Evolutionary conservation across 1,140 invertebrate species (phyloP), one percentile per base, ranked within the genome.

Genomic region (Papilio xuthus): DNA sequence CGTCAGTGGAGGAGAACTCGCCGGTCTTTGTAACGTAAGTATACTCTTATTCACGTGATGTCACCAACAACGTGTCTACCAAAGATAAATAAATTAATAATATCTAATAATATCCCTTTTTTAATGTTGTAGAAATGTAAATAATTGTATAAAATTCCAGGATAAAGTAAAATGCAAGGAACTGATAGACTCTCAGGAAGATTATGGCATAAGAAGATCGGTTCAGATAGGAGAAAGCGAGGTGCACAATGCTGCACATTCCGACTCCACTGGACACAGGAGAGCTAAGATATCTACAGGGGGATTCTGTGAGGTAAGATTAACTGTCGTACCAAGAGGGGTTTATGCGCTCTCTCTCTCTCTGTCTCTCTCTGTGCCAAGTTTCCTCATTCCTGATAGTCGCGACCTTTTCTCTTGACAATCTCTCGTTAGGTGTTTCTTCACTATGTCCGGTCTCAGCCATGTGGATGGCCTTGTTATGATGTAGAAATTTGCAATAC

Each of bases 241-340:
- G 56, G 56, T 88, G 1, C 84, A 89, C 56, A 77, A 82, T 10
- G 82, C 86, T 0, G 71, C 63, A 1, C 87, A 88, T 60, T 53
- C 18, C 6, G 50, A 63, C 60, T 63, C 20, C 0, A 82, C 73
- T 12, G 56, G 81, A n/a, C 70, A 81, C 0, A 79, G 85, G 18
- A 81, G 85, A 23, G 18, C 79, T 0, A 82, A 81, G 42, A 47
- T 78, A 4, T 9, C 75, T 20, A 81, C 82, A 23, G 89, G 88
- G 53, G 90, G 90, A 6, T 91, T 91, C 78, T 91, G 90, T 83
- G 89, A 91, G 87, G 90, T 90, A 78, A 50, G 37, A 47, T 6
- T n/a, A 8, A 6, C 15, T 53, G 50, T 0, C 50, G 18, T n/a
- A 18, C 18, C 4, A 3, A 37, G 32, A 37, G 32, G 7, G 7